phyloP scores from a whole-genome alignment of 2,113 vertebrate species.

The Salvelinus namaycush region DNA sequence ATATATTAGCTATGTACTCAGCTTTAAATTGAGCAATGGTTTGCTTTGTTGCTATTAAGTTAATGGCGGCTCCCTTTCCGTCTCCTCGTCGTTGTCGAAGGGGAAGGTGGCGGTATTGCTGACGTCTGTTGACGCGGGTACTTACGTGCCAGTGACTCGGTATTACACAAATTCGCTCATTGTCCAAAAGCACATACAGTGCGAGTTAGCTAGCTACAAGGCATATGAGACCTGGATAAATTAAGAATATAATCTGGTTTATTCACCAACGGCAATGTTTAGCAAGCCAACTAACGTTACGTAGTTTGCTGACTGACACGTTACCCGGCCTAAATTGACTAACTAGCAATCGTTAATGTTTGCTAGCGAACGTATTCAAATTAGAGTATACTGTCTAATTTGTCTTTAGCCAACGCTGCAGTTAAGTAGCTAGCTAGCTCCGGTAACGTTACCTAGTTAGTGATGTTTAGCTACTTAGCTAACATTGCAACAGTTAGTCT shows the following conservation, averaged over 20 bases:
- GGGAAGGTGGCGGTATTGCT: slow-evolving; percentile 78
- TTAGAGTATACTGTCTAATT: no score
- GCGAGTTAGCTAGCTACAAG: slow-evolving; percentile 30
- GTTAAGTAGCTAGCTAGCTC: neutral
- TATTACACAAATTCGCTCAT: slow-evolving; percentile 67
- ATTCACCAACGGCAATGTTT: neutral
- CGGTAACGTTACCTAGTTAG: slow-evolving; percentile 38
- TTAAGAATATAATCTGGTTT: neutral
- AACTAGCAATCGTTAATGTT: no score
- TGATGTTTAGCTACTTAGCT: no score
- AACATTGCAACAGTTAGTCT: neutral
- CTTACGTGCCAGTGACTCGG: slow-evolving; percentile 75
- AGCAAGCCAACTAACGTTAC: neutral
- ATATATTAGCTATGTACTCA: neutral
- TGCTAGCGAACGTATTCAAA: no score
- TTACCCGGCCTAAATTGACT: no score
- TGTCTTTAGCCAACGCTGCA: no score
- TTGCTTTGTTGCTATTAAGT: slow-evolving; percentile 21
- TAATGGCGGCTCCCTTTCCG: slow-evolving; percentile 66
- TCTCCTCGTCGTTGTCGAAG: slow-evolving; percentile 56
- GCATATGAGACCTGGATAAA: neutral
- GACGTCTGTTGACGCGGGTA: slow-evolving; percentile 82
- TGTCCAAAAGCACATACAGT: slow-evolving; percentile 49
- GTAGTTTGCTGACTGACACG: neutral
- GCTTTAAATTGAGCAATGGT: slow-evolving; percentile 1